Evolutionary conservation across 2,888 invertebrate genomes (phyloP), one percentile per base, ranked within the genome.

Genomic region (Synergus itoensis): DNA sequence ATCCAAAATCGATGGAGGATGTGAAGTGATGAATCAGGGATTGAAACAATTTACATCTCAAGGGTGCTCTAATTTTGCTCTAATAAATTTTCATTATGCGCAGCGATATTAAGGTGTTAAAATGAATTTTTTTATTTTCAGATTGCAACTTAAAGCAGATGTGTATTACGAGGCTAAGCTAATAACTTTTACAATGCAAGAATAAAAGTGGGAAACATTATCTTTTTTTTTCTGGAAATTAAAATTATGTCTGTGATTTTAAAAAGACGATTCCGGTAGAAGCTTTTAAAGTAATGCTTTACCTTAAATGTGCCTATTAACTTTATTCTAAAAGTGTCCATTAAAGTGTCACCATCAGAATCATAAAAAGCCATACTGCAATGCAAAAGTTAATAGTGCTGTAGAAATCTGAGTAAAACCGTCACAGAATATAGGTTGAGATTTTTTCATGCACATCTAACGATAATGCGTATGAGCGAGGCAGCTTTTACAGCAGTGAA

Each of bases 11-110:
- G 53, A 53, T 53, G 53, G 9, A 53, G 53, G 2, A 9, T 53
- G n/a, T 53, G n/a, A 8, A 9, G n/a, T 53, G n/a, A 53, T 53
- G 53, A 53, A 53, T 53, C 53, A 53, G 53, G n/a, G n/a, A 53
- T 53, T n/a, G 53, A n/a, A 53, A 53, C 53, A 53, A n/a, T 53
- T 53, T 53, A n/a, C n/a, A n/a, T n/a, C 53, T 53, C 53, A n/a
- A 53, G 9, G n/a, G 53, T 36, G 5, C n/a, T 53, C 53, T 14
- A 53, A 53, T n/a, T 53, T 53, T 53, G n/a, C 53, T 53, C n/a
- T n/a, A n/a, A 53, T 53, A n/a, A 53, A 53, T 9, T 53, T 53
- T n/a, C 2, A 53, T 53, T n/a, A 0, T 9, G 9, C n/a, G 9
- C 9, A 8, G 53, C 1, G n/a, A 53, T 48, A n/a, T 53, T 53